Percentiles rank a stretch among this genome's conserved stretches.
phyloP scores from a whole-genome alignment of 2,797 vertebrate species.

The Fringilla coelebs region DNA sequence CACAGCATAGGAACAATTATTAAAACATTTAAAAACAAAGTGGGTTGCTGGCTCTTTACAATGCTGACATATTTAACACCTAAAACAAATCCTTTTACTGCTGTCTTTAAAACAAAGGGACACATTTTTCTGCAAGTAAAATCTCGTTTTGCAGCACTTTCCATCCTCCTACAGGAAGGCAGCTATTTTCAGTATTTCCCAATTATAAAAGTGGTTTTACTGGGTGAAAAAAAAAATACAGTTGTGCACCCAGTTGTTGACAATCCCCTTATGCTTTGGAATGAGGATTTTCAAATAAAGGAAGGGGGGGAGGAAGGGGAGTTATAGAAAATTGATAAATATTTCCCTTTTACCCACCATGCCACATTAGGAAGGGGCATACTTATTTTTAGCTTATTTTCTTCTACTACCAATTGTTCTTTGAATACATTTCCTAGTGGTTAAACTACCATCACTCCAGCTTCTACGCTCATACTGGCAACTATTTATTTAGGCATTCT shows the following conservation, averaged over 20 bases:
- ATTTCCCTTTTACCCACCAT: background rate
- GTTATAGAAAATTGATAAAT: background rate
- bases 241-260: background rate
- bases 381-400: slow-evolving; percentile 3
- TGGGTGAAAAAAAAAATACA: background rate
- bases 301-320: fast-evolving
- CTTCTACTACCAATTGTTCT: background rate
- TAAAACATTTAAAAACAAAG: slow-evolving; percentile 37
- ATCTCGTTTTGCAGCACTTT: background rate
- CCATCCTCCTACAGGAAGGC: background rate
- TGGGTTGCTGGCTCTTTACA: slow-evolving; percentile 25
- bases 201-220: background rate
- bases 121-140: background rate
- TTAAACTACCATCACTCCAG: background rate
- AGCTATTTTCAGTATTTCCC: background rate
- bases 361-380: background rate
- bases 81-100: slow-evolving; percentile 47
- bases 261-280: background rate
- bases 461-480: background rate
- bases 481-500: slow-evolving; percentile 14
- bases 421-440: background rate
- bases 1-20: background rate
- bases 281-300: background rate
- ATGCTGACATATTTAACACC: slow-evolving; percentile 32
- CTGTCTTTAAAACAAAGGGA: slow-evolving; percentile 39